Evolutionary conservation across 1,140 invertebrate genomes (phyloP), one percentile per base, ranked within the genome.

Genomic region (Drosophila nebulosa): DNA sequence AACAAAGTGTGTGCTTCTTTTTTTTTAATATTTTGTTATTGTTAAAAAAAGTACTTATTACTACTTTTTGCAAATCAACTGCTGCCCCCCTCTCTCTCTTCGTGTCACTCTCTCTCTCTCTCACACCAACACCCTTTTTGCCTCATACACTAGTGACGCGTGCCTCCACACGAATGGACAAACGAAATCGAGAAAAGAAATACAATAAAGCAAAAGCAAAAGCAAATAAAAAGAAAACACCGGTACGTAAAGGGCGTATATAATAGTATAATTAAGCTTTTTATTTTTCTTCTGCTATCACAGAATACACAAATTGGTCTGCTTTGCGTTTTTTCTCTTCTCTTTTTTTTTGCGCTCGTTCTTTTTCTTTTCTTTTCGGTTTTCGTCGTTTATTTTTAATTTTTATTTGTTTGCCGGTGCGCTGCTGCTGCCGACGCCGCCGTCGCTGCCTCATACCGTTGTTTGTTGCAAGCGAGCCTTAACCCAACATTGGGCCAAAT

Each of bases 1-100:
- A 74, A 83, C 77, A 71, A 21, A 56, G 67, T 68, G 66, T 64
- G 21, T 42, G 52, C 55, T 39, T 59, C 56, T 65, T 52, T 71
- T 57, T 65, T 74, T 50, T 67, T 51, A 53, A 64, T 59, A 32
- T 36, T 36, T 62, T 66, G 58, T 59, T 68, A 42, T 68, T 69
- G 67, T 66, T 46, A 12, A 42, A 30, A 30, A 32, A 4, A 51
- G 18, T 50, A 62, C 51, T 46, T 46, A 22, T 26, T 59, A 46
- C 32, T 59, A 46, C 39, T 10, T 21, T 46, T 46, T 46, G 39
- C 39, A 46, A 46, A 46, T 46, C 18, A 46, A 46, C 39, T 46
- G 9, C 27, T 14, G 4, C 53, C 26, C 18, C 55, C 56, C 56
- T 21, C 53, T 9, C 24, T 24, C 30, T 30, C 27, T 7, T 10